A percentile compares a stretch with the other conserved stretches of the same genome.
Evolutionary conservation across 2,113 vertebrate species (phyloP).

Genomic region (Indicator maculatus): DNA sequence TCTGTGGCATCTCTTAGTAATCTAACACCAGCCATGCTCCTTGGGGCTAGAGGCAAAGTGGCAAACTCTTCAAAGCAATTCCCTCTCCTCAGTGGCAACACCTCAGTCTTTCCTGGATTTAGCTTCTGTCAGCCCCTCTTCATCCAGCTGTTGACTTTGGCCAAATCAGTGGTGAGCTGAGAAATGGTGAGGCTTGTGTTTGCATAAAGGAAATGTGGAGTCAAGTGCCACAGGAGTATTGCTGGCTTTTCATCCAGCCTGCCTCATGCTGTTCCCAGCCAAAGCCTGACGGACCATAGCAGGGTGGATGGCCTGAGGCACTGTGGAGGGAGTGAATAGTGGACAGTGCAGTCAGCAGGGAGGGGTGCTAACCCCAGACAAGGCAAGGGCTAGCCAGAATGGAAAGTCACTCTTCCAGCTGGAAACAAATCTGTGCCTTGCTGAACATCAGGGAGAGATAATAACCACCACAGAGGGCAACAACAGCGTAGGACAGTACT

Average conservation of each 20-base stretch:
- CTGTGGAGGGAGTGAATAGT: not conserved
- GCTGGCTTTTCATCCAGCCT: slow-evolving; percentile 2
- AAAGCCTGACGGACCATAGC: slow-evolving; percentile 11
- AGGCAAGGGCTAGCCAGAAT: not conserved
- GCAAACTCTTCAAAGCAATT: slow-evolving; percentile 49
- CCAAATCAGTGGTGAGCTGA: not conserved
- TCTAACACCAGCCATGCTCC: not conserved
- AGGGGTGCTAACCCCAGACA: not conserved
- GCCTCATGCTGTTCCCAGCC: slow-evolving; percentile 14
- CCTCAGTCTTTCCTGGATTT: slow-evolving; percentile 62
- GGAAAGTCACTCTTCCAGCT: not conserved
- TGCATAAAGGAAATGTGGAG: slow-evolving; percentile 8
- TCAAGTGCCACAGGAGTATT: slow-evolving; percentile 55
- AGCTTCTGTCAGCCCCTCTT: not conserved
- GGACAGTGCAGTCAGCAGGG: not conserved
- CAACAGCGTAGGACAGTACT: too few relatives aligned
- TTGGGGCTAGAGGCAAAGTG: not conserved
- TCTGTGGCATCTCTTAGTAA: not conserved
- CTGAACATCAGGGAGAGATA: not conserved
- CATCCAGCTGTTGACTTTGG: slow-evolving; percentile 49
- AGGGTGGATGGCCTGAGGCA: not conserved
- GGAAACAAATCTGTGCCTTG: not conserved
- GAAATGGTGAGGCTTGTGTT: not conserved
- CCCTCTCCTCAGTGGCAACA: slow-evolving; percentile 33
- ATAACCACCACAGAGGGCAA: not conserved